phyloP scores from a whole-genome alignment of 37 sponge, comb jelly and placozoan species.

The Aplysina aerophoba region DNA sequence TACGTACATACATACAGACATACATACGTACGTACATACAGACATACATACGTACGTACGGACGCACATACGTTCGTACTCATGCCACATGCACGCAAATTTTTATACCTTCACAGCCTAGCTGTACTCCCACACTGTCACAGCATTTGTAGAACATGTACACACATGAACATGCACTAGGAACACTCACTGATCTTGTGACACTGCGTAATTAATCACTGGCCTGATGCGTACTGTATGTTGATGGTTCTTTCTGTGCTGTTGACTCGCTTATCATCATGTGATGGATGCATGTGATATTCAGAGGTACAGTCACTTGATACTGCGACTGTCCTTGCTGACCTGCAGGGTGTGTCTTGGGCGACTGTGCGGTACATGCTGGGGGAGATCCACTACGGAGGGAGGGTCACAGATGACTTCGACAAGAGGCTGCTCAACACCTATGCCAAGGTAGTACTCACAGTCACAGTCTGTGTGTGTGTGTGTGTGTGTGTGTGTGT shows the following conservation, averaged over 20 bases:
- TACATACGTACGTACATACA: constrained; percentile 28
- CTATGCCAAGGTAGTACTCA: constrained; percentile 68
- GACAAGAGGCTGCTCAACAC: constrained; percentile 94
- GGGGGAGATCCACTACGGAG: constrained; percentile 98
- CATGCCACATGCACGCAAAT: no score
- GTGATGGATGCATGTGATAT: neutral
- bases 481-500: no score
- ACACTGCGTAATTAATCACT: no score
- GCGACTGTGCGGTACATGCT: constrained; percentile 94
- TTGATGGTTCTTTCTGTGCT: neutral
- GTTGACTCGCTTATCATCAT: neutral
- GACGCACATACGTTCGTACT: constrained; percentile 25
- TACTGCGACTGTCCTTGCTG: neutral
- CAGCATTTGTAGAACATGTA: no score
- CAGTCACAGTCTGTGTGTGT: no score
- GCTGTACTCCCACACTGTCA: no score
- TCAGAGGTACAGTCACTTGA: no score
- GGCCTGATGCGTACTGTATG: neutral
- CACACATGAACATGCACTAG: no score
- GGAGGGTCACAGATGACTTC: constrained; percentile 96
- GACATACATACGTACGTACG: constrained; percentile 27
- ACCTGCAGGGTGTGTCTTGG: constrained; percentile 90
- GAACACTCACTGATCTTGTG: neutral
- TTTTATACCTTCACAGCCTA: no score
- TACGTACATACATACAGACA: constrained; percentile 35